Evolutionary conservation across 2,113 vertebrate species (phyloP), one percentile per base, ranked within the genome.

Genomic region (Morphnarchus princeps): DNA sequence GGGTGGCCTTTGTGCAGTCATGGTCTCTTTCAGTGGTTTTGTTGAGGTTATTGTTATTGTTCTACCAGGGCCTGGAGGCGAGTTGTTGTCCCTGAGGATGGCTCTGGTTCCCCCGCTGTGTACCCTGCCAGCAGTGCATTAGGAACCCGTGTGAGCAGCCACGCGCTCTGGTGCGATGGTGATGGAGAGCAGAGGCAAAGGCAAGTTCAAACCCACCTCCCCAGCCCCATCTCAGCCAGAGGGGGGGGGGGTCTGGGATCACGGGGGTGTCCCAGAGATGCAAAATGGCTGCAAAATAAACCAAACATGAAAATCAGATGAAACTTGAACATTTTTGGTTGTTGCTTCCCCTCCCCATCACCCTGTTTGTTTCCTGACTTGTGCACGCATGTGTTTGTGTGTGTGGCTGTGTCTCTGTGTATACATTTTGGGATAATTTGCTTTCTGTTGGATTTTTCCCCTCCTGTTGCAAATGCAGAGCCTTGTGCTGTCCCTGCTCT

Each of bases 131-230:
- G 70, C 3, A 3, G 20, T 4, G 1, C 2, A 0, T 22, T 5
- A 11, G 66, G n/a, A 65, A 10, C 69, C 3, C 1, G 26, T 1
- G 1, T 6, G 32, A 31, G 55, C 1, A 1, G 74, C 38, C 1
- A 1, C 3, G 0, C 0, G 6, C 20, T 15, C 21, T 3, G 20
- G 25, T 8, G 34, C 3, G 2, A 22, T 2, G 45, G 38, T 3
- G 42, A 16, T 5, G 55, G 63, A n/a, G n/a, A 69, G 18, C 25
- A 7, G 50, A 17, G 16, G 55, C 25, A 18, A 47, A 67, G 61
- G 25, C 15, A 11, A 16, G 26, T 28, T 45, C 40, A 11, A 43
- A 54, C 21, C 43, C 52, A 26, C 12, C n/a, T 36, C 54, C 47
- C 17, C 21, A 11, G 42, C 26, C 18, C 42, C 42, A 7, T n/a